phyloP scores from a whole-genome alignment of 2,113 vertebrate genomes.

The Paratilapia polleni region DNA sequence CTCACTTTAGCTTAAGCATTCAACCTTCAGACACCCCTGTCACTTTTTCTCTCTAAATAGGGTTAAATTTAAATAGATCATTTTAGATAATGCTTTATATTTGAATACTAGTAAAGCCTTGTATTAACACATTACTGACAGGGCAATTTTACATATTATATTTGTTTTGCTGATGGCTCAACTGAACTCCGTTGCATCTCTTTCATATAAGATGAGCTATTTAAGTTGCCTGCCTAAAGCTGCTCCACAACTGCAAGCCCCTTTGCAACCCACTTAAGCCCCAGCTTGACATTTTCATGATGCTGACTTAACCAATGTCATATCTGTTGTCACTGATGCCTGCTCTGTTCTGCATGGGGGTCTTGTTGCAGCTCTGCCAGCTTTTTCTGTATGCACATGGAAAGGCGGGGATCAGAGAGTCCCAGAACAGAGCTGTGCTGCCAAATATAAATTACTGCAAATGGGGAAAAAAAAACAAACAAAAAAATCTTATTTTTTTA shows the following conservation, averaged over 20 bases:
- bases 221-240: background rate
- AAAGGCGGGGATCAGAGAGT: background rate
- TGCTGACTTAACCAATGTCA: background rate
- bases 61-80: background rate
- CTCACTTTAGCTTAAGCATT: background rate
- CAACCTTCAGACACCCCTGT: background rate
- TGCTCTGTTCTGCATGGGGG: background rate
- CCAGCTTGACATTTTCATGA: background rate
- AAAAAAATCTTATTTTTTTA: no score
- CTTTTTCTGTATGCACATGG: background rate
- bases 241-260: background rate
- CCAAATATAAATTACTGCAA: no score
- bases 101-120: background rate
- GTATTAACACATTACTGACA: background rate
- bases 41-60: background rate
- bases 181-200: no score
- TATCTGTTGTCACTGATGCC: background rate
- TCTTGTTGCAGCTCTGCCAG: background rate
- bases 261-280: background rate
- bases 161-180: background rate
- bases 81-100: background rate
- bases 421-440: background rate
- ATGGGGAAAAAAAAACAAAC: no score
- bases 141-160: background rate
- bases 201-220: background rate